These are phyloP conservation scores for Gracilinanus agilis DNA, from an alignment of 2,113 vertebrate species.

Conservation along the genomic window DNA sequence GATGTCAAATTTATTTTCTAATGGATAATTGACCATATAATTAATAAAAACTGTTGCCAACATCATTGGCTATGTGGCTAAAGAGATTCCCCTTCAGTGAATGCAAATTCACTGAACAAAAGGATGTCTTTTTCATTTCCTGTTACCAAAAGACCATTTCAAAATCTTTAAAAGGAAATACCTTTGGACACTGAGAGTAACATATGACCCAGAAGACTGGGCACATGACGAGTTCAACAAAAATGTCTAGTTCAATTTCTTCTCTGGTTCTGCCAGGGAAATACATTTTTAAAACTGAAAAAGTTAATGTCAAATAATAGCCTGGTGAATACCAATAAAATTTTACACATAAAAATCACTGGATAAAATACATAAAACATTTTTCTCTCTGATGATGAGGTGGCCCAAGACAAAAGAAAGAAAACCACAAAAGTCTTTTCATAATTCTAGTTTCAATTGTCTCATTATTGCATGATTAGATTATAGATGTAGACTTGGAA, in stretches of 20 bases:
- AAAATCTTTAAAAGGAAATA: background rate
- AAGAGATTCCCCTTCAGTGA: conserved; percentile 7
- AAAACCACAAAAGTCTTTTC: background rate
- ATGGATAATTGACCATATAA: conserved; percentile 13
- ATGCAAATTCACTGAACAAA: background rate
- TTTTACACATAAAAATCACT: background rate
- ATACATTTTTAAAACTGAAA: background rate
- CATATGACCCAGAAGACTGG: background rate
- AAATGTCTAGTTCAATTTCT: background rate
- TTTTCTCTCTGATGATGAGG: background rate
- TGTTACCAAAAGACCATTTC: conserved; percentile 3
- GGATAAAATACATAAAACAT: background rate
- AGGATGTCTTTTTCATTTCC: conserved; percentile 6
- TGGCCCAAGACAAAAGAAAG: background rate
- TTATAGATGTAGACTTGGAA: background rate
- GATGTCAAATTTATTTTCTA: conserved; percentile 7
- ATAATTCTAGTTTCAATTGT: background rate
- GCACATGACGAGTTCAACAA: background rate
- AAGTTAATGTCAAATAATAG: background rate
- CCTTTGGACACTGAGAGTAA: background rate
- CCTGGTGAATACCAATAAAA: background rate
- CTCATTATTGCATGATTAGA: background rate
- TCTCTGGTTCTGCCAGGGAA: background rate
- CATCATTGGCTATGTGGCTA: background rate
- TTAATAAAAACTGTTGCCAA: conserved; percentile 2